phyloP scores from a whole-genome alignment of 2,797 vertebrate species.

The Hydrophis major region DNA sequence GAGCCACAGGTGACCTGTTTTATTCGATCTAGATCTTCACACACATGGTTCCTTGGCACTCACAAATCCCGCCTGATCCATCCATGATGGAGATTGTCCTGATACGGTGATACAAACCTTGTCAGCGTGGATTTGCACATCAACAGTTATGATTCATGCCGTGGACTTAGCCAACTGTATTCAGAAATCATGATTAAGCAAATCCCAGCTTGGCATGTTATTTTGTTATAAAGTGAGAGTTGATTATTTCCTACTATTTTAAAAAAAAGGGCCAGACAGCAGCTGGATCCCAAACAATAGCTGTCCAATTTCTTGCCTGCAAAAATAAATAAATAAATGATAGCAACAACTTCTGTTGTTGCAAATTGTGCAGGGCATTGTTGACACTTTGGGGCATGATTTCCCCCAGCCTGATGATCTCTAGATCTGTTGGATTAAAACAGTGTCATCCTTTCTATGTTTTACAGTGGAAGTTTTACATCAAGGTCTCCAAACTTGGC shows the following conservation, averaged over 20 bases:
- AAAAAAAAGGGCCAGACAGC: not conserved
- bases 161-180: not conserved
- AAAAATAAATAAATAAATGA: not conserved
- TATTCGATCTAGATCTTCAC: not conserved
- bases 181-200: not conserved
- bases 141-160: not conserved
- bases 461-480: not conserved
- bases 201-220: not conserved
- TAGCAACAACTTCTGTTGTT: not conserved
- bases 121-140: not conserved
- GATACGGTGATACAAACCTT: not conserved
- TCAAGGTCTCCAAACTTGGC: not conserved
- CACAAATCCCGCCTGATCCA: not conserved
- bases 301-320: not conserved
- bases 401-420: not conserved
- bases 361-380: not conserved
- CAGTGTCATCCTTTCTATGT: not conserved
- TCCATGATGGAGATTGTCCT: not conserved
- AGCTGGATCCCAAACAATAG: not conserved
- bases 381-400: not conserved
- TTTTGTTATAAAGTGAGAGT: not conserved
- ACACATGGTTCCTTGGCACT: not conserved
- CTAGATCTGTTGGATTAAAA: not conserved
- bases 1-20: not conserved
- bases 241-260: not conserved